Conservation (phyloP, 2,113 vertebrate genomes). For the Myiozetetes cayanensis region DNA sequence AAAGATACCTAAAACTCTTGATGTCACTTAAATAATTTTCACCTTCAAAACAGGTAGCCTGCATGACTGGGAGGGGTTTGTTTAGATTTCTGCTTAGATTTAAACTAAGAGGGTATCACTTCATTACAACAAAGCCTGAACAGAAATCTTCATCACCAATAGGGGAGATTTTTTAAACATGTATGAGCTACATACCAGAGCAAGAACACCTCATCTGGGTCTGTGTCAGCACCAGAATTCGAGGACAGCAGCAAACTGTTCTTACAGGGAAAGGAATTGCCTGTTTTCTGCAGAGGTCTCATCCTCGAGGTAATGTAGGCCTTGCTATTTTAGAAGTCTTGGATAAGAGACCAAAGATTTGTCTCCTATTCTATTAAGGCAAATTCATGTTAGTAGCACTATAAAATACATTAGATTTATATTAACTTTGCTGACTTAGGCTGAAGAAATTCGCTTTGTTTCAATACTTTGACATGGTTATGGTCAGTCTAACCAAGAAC, state of each 20-base stretch:
- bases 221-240: neutral
- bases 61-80: neutral
- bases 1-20: neutral
- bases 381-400: neutral
- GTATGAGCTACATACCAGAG: neutral
- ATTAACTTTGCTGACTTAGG: neutral
- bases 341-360: neutral
- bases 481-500: neutral
- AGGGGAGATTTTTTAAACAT: neutral
- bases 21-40: neutral
- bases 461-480: neutral
- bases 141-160: neutral
- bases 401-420: neutral
- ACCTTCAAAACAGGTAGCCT: neutral
- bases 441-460: neutral
- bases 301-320: neutral
- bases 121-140: neutral
- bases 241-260: neutral
- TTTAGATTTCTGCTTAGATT: neutral
- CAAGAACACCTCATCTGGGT: neutral
- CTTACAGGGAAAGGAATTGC: neutral
- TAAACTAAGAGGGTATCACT: neutral
- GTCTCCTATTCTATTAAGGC: neutral
- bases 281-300: neutral
- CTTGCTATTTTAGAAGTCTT: slow-evolving; percentile 39